Base-by-base conservation (phyloP, 2,113 vertebrate species). In the Probosciger aterrimus region DNA sequence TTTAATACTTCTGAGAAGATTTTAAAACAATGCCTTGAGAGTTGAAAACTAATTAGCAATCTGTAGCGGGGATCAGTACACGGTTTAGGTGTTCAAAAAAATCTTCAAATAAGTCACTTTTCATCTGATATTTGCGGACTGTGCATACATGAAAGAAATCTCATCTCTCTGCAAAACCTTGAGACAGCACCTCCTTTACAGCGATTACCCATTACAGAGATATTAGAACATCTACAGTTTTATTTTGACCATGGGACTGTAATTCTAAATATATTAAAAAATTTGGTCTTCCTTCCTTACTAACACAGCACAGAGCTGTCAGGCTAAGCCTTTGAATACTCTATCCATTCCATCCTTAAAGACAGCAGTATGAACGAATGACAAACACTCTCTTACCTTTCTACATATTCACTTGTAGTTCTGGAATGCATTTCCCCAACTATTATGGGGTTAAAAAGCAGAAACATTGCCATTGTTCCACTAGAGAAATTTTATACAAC, bases 241-340 rank as follows among this genome's bases (percentile, higher is more conserved):
- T 49, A 60, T 84, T 86, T 73, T 64, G 18, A 73, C 31, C 41
- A 69, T 31, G 41, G n/a, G 15, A 64, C 6, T 43, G 7, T 64
- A 52, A 52, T 77, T 78, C 13, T 43, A 82, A 16, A 12, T 28
- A 9, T 9, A 74, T 37, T 30, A 28, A 73, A 59, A 90, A 28
- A 53, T 25, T 25, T 12, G 13, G 14, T 35, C 14, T 50, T 67
- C n/a, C 27, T 76, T 65, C 37, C 30, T 76, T 76, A 33, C 20
- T 18, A 52, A 77, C 17, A 65, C 15, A 53, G 7, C 10, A 60
- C 2, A 41, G 49, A 3, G 33, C 17, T 71, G 60, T 22, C 10
- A 73, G 35, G 7, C 0, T 1, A 88, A 82, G 41, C 6, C 31
- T 86, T 49, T 2, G 1, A 65, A 68, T 2, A 0, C 16, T 73